Conservation (phyloP, 2,888 invertebrate species). For the Macrosoma leucophasiata region DNA sequence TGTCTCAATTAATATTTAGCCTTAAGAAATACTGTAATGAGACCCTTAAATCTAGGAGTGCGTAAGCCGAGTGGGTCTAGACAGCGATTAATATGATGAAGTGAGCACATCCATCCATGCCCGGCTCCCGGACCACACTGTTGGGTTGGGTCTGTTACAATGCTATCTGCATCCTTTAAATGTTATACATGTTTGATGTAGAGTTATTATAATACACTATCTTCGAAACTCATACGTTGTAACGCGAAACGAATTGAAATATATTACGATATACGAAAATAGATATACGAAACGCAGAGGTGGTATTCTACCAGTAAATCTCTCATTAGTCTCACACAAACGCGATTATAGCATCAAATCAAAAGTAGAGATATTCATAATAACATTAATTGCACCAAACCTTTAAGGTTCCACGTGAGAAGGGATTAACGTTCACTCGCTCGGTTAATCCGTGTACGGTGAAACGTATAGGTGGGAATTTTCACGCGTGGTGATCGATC, state of each 20-base stretch:
- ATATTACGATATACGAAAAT: no score
- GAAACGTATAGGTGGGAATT: constrained; percentile 46
- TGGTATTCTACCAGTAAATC: no score
- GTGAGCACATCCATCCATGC: constrained; percentile 50
- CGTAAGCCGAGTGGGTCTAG: constrained; percentile 69
- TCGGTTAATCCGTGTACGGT: constrained; percentile 54
- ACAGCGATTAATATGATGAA: constrained; percentile 67
- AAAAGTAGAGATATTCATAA: no score
- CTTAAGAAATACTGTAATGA: constrained; percentile 69
- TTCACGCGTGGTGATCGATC: constrained; percentile 24
- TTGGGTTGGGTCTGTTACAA: constrained; percentile 21
- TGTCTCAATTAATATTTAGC: constrained; percentile 73
- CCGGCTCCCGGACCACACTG: constrained; percentile 49
- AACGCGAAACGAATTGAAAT: no score
- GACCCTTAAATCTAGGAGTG: constrained; percentile 56
- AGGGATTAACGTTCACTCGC: constrained; percentile 59
- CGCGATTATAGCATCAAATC: constrained; percentile 33
- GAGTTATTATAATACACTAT: constrained; percentile 1
- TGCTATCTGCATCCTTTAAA: background rate
- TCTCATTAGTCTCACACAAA: constrained; percentile 33
- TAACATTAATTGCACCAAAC: constrained; percentile 51
- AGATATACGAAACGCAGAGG: no score
- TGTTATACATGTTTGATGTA: background rate
- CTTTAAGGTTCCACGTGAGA: constrained; percentile 59
- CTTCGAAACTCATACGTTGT: no score